phyloP scores from a whole-genome alignment of 2,113 vertebrate genomes.

The Cricetomys ansorgei region DNA sequence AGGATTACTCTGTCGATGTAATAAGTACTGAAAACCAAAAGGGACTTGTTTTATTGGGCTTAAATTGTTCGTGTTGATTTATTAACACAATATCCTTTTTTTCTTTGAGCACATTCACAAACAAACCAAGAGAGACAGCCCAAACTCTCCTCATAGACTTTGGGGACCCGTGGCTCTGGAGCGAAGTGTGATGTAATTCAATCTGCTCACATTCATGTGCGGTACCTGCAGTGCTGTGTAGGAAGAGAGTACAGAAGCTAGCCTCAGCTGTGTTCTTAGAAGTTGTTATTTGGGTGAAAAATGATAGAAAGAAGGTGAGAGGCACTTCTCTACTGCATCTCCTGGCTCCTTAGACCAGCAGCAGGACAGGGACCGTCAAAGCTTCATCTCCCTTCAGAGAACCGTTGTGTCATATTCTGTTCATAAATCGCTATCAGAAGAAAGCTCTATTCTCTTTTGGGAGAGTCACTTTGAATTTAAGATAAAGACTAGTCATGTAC shows the following conservation, averaged over 20 bases:
- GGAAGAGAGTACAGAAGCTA: neutral
- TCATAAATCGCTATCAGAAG: conserved; percentile 32
- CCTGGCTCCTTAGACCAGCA: neutral
- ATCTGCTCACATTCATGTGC: neutral
- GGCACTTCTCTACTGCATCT: neutral
- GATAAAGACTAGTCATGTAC: neutral
- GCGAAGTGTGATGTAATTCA: conserved; percentile 7
- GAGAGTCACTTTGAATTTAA: conserved; percentile 26
- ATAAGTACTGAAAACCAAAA: conserved; percentile 43
- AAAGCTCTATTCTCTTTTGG: neutral
- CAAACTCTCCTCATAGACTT: conserved; percentile 21
- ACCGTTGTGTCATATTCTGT: neutral
- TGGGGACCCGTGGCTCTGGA: neutral
- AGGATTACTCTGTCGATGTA: neutral
- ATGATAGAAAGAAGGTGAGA: neutral
- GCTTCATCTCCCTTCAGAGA: neutral
- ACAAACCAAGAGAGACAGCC: conserved; percentile 49
- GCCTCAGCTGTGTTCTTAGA: neutral
- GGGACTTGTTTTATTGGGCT: conserved; percentile 46
- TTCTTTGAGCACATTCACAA: conserved; percentile 42
- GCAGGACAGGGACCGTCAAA: neutral
- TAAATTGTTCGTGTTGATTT: conserved; percentile 58
- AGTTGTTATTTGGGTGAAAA: neutral
- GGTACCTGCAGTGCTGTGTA: neutral
- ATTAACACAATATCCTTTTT: conserved; percentile 26